Evolutionary conservation across 2,888 invertebrate genomes (phyloP).

Genomic region (Pseudeuparius sepicola): DNA sequence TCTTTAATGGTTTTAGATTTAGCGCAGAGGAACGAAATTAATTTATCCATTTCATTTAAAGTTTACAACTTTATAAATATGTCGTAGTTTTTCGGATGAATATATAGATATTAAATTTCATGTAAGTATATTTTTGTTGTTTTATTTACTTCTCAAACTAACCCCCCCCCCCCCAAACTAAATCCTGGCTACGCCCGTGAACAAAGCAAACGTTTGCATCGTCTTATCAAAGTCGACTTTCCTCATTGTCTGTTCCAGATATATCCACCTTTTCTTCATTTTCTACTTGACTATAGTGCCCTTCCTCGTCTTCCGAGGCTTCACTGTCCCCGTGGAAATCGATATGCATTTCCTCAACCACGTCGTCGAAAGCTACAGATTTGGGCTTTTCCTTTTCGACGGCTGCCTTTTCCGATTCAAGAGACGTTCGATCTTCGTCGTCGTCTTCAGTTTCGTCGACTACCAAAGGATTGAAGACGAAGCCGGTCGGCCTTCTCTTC

Average conservation of each 20-base stretch:
- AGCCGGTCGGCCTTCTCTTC: slow-evolving; percentile 29
- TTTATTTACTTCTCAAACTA: too few relatives aligned
- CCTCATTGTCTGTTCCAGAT: slow-evolving; percentile 3
- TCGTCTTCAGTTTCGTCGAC: slow-evolving; percentile 17
- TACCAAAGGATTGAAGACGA: slow-evolving; percentile 22
- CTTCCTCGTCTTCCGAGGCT: slow-evolving; percentile 27
- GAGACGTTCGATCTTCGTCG: slow-evolving; percentile 6
- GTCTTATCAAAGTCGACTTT: slow-evolving; percentile 1
- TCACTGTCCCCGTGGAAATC: slow-evolving; percentile 20
- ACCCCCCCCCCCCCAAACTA: too few relatives aligned
- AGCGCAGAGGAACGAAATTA: too few relatives aligned
- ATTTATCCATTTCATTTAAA: too few relatives aligned
- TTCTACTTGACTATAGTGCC: slow-evolving; percentile 9
- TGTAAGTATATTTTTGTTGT: too few relatives aligned
- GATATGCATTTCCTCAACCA: slow-evolving; percentile 27
- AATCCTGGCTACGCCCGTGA: too few relatives aligned
- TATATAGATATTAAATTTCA: too few relatives aligned
- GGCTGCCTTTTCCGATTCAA: slow-evolving; percentile 24
- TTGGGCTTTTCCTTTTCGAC: slow-evolving; percentile 27
- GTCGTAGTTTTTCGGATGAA: too few relatives aligned
- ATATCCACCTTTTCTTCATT: slow-evolving; percentile 5
- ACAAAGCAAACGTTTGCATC: too few relatives aligned
- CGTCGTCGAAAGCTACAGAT: slow-evolving; percentile 27
- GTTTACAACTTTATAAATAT: too few relatives aligned
- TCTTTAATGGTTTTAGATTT: too few relatives aligned